Conservation (phyloP, 2,797 vertebrate genomes). For the Myripristis murdjan region DNA sequence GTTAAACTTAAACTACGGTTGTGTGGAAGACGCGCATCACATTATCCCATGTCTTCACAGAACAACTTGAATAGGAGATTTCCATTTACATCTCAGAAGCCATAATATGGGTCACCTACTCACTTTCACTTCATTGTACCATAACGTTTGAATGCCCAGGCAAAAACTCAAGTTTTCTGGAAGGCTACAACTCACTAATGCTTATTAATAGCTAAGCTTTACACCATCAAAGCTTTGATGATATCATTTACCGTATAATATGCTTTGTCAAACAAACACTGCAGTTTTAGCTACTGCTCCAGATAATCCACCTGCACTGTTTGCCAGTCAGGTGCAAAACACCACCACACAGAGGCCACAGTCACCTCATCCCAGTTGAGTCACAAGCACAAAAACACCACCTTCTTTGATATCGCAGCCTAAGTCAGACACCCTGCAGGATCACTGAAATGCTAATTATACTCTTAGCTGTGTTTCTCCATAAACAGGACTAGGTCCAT, state of each 20-base stretch:
- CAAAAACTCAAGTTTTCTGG: slow-evolving; percentile 7
- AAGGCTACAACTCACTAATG: too few relatives aligned
- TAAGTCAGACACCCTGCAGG: slow-evolving; percentile 82
- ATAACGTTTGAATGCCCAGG: slow-evolving; percentile 35
- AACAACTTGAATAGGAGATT: slow-evolving; percentile 32
- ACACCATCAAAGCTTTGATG: slow-evolving; percentile 23
- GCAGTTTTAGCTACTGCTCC: slow-evolving; percentile 28
- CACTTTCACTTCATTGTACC: slow-evolving; percentile 41
- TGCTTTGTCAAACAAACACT: slow-evolving; percentile 37
- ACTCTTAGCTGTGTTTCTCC: slow-evolving; percentile 84
- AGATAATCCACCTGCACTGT: slow-evolving; percentile 78
- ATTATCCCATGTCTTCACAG: slow-evolving; percentile 54
- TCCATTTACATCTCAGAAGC: slow-evolving; percentile 31
- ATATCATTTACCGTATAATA: slow-evolving; percentile 21
- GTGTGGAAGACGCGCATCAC: slow-evolving; percentile 45
- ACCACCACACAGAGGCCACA: slow-evolving; percentile 56
- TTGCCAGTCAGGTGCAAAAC: slow-evolving; percentile 78
- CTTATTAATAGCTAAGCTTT: slow-evolving; percentile 34
- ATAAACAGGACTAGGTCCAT: slow-evolving; percentile 79
- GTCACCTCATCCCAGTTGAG: slow-evolving; percentile 65
- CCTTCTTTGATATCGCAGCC: slow-evolving; percentile 81
- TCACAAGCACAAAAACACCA: slow-evolving; percentile 78
- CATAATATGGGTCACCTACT: slow-evolving; percentile 29
- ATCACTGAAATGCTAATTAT: slow-evolving; percentile 85
- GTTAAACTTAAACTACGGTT: slow-evolving; percentile 78